Conservation (phyloP, 2,888 invertebrate species). For the Conus canariensis region DNA sequence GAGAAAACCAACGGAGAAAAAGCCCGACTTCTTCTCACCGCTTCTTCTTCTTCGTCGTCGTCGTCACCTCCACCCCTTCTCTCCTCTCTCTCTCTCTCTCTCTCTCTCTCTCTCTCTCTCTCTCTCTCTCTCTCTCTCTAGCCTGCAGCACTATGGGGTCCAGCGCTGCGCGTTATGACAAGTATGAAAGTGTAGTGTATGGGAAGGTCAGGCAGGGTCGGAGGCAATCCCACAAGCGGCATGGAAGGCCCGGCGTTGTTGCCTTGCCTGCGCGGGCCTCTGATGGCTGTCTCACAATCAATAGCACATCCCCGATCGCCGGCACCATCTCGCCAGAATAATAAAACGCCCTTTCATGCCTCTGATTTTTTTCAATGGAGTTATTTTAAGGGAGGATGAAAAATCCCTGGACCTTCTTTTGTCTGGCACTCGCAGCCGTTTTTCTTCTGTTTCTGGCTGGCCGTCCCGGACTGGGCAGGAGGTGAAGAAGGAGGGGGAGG, state of each 20-base stretch:
- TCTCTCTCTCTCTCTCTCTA: not conserved
- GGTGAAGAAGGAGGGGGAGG: not conserved
- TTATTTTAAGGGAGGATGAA: conserved; percentile 48
- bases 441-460: conserved; percentile 34
- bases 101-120: not conserved
- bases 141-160: conserved; percentile 3
- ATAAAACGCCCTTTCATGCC: conserved; percentile 51
- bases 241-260: conserved; percentile 33
- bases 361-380: conserved; percentile 53
- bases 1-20: not conserved
- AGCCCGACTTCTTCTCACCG: not conserved
- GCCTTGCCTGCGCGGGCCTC: not conserved
- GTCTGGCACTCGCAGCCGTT: conserved; percentile 27
- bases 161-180: conserved; percentile 43
- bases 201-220: conserved; percentile 43
- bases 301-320: conserved; percentile 45
- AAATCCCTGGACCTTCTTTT: conserved; percentile 43
- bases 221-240: conserved; percentile 43
- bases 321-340: conserved; percentile 43
- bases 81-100: not conserved
- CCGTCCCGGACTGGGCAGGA: not conserved
- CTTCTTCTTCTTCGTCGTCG: not conserved
- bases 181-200: conserved; percentile 44
- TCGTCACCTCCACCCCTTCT: no score
- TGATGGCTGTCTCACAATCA: conserved; percentile 45